Evolutionary conservation across 30 jellyfish, hydroid and myxozoan species (phyloP), one percentile per base, ranked within the genome.

Genomic region (Chrysaora quinquecirrha): DNA sequence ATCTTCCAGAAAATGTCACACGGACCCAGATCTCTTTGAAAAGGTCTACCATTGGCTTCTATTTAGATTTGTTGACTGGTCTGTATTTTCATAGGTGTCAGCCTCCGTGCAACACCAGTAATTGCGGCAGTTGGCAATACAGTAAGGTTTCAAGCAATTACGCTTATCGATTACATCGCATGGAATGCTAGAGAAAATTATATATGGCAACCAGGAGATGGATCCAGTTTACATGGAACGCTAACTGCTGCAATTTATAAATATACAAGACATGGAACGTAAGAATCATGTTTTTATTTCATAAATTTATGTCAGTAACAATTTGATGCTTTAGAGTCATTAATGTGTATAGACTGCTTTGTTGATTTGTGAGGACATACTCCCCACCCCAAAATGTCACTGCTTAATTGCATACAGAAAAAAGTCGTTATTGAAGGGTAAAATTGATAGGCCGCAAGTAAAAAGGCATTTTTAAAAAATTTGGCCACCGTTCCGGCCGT

Each of bases 181-280:
- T 82, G 73, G 30, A 64, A 71, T 16, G 22, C 85, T 14, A 20
- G 79, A 1, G 11, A 32, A 16, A 75, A 52, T 27, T 82, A 82
- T 24, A 82, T 49, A 4, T 68, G 85, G 85, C 69, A 67, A 3
- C 67, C 66, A 34, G 92, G 92, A 20, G 78, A 69, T 38, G 92
- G 92, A 25, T 62, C 43, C 20, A n/a, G 20, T 7, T 48, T 82
- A 33, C 80, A 58, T 22, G 92, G 92, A 22, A 68, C 92, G 25
- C 0, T 49, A 0, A 29, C 79, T 1, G 31, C 56, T 10, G 43
- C 66, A 30, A 66, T 56, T 22, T 70, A 82, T 63, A 38, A 47
- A 82, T 82, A 67, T 61, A 68, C 30, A 38, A 60, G 62, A 19
- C 21, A 30, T 69, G 92, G 92, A 50, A 49, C 80, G 92, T 82